phyloP scores from a whole-genome alignment of 2,888 invertebrate species.

The Craniophora ligustri region DNA sequence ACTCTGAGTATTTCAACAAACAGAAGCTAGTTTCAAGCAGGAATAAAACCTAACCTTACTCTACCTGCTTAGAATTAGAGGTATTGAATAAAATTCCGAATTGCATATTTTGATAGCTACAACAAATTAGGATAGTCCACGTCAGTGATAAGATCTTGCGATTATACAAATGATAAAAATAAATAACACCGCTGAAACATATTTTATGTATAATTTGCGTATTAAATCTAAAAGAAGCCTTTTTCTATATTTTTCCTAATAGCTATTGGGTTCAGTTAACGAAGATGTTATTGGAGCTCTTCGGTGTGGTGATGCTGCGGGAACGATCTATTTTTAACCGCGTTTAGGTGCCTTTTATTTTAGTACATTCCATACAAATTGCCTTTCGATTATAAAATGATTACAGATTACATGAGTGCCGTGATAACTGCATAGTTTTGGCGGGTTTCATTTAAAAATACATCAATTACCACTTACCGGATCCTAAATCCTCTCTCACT shows the following conservation, averaged over 20 bases:
- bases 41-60: constrained; percentile 46
- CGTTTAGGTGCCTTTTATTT: constrained; percentile 79
- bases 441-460: constrained; percentile 67
- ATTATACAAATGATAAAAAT: constrained; percentile 32
- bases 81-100: constrained; percentile 8
- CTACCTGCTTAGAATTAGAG: too few relatives aligned
- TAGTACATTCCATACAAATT: constrained; percentile 68
- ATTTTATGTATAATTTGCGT: too few relatives aligned
- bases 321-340: constrained; percentile 82
- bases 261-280: constrained; percentile 21
- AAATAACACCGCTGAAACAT: not conserved
- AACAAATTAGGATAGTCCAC: constrained; percentile 35
- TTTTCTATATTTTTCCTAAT: not conserved
- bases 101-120: constrained; percentile 7
- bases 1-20: not conserved
- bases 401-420: constrained; percentile 66
- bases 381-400: constrained; percentile 48
- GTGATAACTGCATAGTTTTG: constrained; percentile 49
- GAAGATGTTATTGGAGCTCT: constrained; percentile 39
- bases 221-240: too few relatives aligned
- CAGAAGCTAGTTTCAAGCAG: constrained; percentile 2
- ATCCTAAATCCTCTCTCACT: constrained; percentile 97
- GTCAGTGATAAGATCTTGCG: constrained; percentile 44
- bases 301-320: constrained; percentile 63
- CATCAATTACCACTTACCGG: constrained; percentile 90